Evolutionary conservation across 2,113 vertebrate species (phyloP), one percentile per base, ranked within the genome.

Genomic region (Rallus limicola): DNA sequence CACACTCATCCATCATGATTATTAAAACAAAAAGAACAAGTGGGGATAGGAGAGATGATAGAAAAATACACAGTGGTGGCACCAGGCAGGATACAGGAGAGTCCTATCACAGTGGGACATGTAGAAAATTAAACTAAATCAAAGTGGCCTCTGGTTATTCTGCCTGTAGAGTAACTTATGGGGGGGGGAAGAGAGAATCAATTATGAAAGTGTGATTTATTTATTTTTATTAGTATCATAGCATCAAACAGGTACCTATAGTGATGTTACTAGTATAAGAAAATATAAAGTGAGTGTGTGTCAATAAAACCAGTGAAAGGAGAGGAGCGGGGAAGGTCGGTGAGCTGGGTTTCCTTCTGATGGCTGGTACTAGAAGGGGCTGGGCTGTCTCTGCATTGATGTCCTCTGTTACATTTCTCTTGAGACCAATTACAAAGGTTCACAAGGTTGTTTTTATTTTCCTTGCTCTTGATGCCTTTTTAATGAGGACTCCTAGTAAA

Each of bases 391-490:
- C 88, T 93, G 88, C 92, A 77, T 82, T 79, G 75, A 96, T 96
- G 94, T 98, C 98, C 94, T 96, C 67, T 53, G 92, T 93, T 94
- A 23, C 78, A 16, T 86, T 83, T 74, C 98, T 94, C 98, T 74
- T 10, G 97, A 97, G 98, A 93, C 96, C 96, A 97, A 98, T 98
- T 98, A 98, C 92, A 95, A 92, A 97, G 97, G 98, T 98, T 98
- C 98, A 97, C 94, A 96, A 97, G 98, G 97, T 98, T 98, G 97
- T 97, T 98, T 97, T 97, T 96, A 91, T 97, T 97, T 96, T 97
- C 93, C 93, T 97, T 98, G 96, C 97, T 97, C 97, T 96, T 96
- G 98, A 98, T 98, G 98, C 97, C 97, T 98, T 98, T 98, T 98
- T 98, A 99, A 98, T 98, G 98, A 98, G 98, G 94, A 94, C 97